These are phyloP conservation scores for Neoscelio sp. DNA, from an alignment of 2,888 invertebrate species.

Conservation along the genomic window DNA sequence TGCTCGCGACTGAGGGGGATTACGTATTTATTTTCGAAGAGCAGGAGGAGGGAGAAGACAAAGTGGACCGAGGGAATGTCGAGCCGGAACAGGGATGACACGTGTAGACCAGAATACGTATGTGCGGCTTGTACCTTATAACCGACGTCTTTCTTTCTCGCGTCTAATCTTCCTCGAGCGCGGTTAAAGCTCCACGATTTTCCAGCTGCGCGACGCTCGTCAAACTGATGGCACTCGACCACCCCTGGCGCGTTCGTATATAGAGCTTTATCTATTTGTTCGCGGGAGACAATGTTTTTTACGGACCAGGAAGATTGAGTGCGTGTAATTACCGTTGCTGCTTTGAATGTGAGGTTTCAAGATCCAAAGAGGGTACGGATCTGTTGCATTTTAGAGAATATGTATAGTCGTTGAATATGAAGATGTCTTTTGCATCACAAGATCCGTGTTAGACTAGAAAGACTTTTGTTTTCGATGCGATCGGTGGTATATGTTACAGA, in stretches of 20 bases:
- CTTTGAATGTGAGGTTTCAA: too few relatives aligned
- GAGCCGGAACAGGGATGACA: slow-evolving; percentile 79
- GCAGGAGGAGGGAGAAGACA: slow-evolving; percentile 57
- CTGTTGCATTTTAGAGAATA: too few relatives aligned
- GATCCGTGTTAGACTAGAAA: too few relatives aligned
- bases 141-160: slow-evolving; percentile 60
- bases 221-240: slow-evolving; percentile 80
- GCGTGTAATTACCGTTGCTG: neutral
- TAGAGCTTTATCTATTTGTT: slow-evolving; percentile 52
- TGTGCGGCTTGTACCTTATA: slow-evolving; percentile 68
- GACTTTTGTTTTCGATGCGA: too few relatives aligned
- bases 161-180: slow-evolving; percentile 58
- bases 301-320: slow-evolving; percentile 10
- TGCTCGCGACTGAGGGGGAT: slow-evolving; percentile 77
- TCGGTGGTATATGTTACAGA: too few relatives aligned
- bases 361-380: too few relatives aligned
- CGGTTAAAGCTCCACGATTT: slow-evolving; percentile 70
- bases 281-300: slow-evolving; percentile 25
- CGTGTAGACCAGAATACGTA: slow-evolving; percentile 79
- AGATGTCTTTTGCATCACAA: too few relatives aligned
- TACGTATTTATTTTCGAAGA: slow-evolving; percentile 76
- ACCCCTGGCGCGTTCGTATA: slow-evolving; percentile 73
- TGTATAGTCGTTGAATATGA: too few relatives aligned
- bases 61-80: slow-evolving; percentile 73
- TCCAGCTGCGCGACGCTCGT: slow-evolving; percentile 82